These are phyloP conservation scores for Drosophila repletoides DNA, from an alignment of 1,140 invertebrate species.

Conservation along the genomic window DNA sequence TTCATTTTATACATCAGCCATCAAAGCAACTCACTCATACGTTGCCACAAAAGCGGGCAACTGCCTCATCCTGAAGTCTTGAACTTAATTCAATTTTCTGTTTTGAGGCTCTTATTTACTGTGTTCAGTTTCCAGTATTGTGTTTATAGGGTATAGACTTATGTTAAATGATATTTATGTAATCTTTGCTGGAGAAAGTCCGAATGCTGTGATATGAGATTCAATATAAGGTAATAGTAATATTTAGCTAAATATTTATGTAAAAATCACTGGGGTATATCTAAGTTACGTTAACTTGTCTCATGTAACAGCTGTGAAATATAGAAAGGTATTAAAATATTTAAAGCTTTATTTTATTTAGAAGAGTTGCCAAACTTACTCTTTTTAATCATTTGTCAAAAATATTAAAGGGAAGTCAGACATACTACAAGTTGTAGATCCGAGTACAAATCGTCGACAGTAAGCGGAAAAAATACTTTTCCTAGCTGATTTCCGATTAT, in stretches of 20 bases:
- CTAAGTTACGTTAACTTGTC: no score
- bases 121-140: not conserved
- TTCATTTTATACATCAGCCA: constrained; percentile 5
- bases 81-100: constrained; percentile 69
- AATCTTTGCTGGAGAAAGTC: constrained; percentile 56
- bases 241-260: not conserved
- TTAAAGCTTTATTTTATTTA: no score
- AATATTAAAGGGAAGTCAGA: not conserved
- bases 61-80: constrained; percentile 67
- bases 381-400: not conserved
- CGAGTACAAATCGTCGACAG: constrained; percentile 5
- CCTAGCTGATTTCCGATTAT: constrained; percentile 26
- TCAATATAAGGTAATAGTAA: constrained; percentile 14
- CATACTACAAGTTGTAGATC: not conserved
- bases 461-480: no score
- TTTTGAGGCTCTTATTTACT: constrained; percentile 26
- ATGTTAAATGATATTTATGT: constrained; percentile 39
- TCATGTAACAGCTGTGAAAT: no score
- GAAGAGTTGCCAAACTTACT: no score
- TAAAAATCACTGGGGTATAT: no score
- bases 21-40: constrained; percentile 38
- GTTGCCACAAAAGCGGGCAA: constrained; percentile 34
- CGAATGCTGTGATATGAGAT: constrained; percentile 32
- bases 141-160: not conserved
- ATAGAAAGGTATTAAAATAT: no score